These are phyloP conservation scores for Eonycteris spelaea DNA, from an alignment of 2,113 vertebrate genomes.

Conservation along the genomic window DNA sequence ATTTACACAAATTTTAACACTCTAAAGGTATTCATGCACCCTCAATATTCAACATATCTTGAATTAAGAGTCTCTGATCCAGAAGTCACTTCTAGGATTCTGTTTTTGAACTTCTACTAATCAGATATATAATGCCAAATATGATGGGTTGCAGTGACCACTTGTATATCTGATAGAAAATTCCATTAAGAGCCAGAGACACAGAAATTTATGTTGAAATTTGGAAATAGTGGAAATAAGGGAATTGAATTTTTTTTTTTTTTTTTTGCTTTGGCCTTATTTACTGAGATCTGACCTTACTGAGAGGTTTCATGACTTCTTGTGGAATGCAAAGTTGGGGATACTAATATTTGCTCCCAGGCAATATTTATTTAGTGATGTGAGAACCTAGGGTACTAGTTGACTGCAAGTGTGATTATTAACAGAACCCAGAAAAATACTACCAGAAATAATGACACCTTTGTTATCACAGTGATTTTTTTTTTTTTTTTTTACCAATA, in stretches of 20 bases:
- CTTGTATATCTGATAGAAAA: not conserved
- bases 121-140: not conserved
- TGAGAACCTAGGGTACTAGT: constrained; percentile 58
- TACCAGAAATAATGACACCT: constrained; percentile 62
- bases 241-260: not conserved
- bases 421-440: constrained; percentile 58
- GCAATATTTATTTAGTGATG: constrained; percentile 70
- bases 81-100: not conserved
- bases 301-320: constrained; percentile 62
- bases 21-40: not conserved
- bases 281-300: constrained; percentile 65
- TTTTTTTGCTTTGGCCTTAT: not conserved
- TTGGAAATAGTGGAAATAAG: not conserved
- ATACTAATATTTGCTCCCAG: constrained; percentile 69
- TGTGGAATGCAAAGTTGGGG: constrained; percentile 66
- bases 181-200: not conserved
- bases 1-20: not conserved
- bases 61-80: not conserved
- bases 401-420: constrained; percentile 71
- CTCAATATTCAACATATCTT: not conserved
- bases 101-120: not conserved
- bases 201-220: not conserved
- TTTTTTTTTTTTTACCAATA: not conserved
- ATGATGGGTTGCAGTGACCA: not conserved
- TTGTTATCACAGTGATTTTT: constrained; percentile 54